Evolutionary conservation across 1,140 invertebrate species (phyloP).

Genomic region (Caenorhabditis inopinata): DNA sequence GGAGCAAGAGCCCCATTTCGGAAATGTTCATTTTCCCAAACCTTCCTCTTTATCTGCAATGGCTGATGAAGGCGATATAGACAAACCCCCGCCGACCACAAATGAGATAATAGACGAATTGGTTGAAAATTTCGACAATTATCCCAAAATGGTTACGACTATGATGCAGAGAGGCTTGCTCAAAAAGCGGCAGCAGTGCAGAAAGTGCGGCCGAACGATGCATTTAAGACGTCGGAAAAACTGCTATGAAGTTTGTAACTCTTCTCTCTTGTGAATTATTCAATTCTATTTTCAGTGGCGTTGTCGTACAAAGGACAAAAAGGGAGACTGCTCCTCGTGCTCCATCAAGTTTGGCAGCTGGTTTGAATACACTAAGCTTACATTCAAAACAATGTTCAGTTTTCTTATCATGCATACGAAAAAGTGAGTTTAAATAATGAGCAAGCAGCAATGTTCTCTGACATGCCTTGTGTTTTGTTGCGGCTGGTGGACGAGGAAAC

Average conservation of each 20-base stretch:
- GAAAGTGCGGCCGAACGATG: background rate
- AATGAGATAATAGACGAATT: background rate
- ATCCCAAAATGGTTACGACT: background rate
- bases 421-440: background rate
- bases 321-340: constrained; percentile 2
- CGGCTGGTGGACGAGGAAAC: too few relatives aligned
- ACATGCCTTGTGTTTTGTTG: too few relatives aligned
- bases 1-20: background rate
- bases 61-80: background rate
- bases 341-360: constrained; percentile 3
- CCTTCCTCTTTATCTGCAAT: background rate
- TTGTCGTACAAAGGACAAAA: constrained; percentile 6
- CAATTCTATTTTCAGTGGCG: background rate
- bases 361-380: background rate
- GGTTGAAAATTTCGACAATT: background rate
- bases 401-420: background rate
- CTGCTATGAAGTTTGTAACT: background rate
- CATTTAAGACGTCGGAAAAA: background rate
- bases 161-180: constrained; percentile 7
- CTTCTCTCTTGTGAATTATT: background rate
- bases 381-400: background rate
- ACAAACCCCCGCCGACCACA: background rate
- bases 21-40: background rate
- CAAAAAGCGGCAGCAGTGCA: background rate
- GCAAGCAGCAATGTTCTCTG: too few relatives aligned